These are phyloP conservation scores for Parnassius mnemosyne DNA, from an alignment of 2,888 invertebrate genomes.

Conservation along the genomic window DNA sequence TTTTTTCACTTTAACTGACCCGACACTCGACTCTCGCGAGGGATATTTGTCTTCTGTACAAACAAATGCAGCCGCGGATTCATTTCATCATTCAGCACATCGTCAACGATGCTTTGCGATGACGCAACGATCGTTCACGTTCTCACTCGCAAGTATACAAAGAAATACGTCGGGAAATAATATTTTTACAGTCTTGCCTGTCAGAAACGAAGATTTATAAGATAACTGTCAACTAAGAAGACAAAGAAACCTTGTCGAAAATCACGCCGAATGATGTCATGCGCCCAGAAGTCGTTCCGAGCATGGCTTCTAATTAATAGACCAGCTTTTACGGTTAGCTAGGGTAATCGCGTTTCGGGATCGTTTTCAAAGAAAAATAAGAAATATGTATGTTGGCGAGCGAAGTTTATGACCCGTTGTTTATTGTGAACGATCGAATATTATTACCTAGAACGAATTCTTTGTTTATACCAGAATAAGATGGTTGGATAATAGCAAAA, in stretches of 20 bases:
- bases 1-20: slow-evolving; percentile 44
- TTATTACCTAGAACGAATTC: slow-evolving; percentile 52
- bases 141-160: slow-evolving; percentile 37
- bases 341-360: slow-evolving; percentile 45
- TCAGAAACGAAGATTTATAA: slow-evolving; percentile 69
- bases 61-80: slow-evolving; percentile 66
- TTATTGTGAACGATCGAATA: slow-evolving; percentile 52
- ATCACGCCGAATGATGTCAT: slow-evolving; percentile 70
- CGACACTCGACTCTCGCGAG: slow-evolving; percentile 49
- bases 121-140: slow-evolving; percentile 24
- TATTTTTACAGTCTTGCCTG: slow-evolving; percentile 63
- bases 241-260: slow-evolving; percentile 71
- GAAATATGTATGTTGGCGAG: slow-evolving; percentile 56
- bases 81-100: slow-evolving; percentile 68
- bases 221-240: slow-evolving; percentile 61
- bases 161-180: slow-evolving; percentile 57
- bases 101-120: slow-evolving; percentile 41
- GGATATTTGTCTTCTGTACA: slow-evolving; percentile 66
- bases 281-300: slow-evolving; percentile 39
- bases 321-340: slow-evolving; percentile 53
- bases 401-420: slow-evolving; percentile 61
- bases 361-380: slow-evolving; percentile 66
- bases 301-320: slow-evolving; percentile 64
- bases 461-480: slow-evolving; percentile 48
- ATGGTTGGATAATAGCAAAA: slow-evolving; percentile 20